Evolutionary conservation across 2,113 vertebrate species (phyloP).

Genomic region (Rhipidura dahli): DNA sequence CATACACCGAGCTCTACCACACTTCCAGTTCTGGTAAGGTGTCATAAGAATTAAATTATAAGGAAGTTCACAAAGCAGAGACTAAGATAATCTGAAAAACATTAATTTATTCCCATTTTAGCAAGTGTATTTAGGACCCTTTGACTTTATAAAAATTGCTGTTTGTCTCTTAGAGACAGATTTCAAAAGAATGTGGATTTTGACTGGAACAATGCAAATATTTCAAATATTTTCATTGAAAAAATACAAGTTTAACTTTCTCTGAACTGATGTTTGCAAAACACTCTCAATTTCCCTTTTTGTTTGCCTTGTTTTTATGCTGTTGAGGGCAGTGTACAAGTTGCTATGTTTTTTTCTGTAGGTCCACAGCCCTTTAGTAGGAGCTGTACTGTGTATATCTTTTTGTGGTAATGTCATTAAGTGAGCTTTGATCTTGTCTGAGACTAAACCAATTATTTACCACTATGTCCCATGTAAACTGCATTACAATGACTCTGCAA

Average conservation of each 20-base stretch:
- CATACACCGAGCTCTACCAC: constrained; percentile 89
- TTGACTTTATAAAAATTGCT: not conserved
- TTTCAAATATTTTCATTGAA: not conserved
- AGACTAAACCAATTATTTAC: not conserved
- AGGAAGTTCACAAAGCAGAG: not conserved
- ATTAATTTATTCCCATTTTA: not conserved
- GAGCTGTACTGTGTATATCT: not conserved
- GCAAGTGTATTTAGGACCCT: not conserved
- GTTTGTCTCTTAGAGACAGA: not conserved
- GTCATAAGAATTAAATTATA: not conserved
- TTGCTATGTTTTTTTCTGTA: not conserved
- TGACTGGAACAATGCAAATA: not conserved
- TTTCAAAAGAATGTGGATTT: not conserved
- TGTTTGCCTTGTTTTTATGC: not conserved
- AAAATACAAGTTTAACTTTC: not conserved
- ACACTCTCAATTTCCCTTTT: not conserved
- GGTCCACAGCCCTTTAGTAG: not conserved
- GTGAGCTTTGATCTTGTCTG: not conserved
- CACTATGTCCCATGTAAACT: not conserved
- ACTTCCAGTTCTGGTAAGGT: constrained; percentile 80
- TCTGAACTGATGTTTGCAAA: not conserved
- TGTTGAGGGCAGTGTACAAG: not conserved
- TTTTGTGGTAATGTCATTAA: not conserved
- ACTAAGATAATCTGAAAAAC: not conserved
- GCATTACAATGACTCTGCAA: not conserved